Conservation (phyloP, 2,888 invertebrate genomes). For the Drosophila infuscata region DNA sequence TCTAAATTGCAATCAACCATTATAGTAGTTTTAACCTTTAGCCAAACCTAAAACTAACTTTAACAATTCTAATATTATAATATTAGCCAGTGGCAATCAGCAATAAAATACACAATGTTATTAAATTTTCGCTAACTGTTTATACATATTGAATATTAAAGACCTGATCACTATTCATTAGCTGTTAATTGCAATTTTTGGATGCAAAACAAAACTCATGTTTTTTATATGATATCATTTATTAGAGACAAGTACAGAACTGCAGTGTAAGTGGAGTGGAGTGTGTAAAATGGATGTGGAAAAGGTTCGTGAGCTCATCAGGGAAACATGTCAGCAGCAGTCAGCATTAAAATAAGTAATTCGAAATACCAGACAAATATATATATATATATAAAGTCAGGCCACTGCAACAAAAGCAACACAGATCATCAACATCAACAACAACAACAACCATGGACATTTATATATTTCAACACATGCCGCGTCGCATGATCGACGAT, state of each 20-base stretch:
- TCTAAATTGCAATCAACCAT: background rate
- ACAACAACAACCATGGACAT: constrained; percentile 42
- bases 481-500: constrained; percentile 50
- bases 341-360: constrained; percentile 34
- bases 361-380: constrained; percentile 7
- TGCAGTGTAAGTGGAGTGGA: constrained; percentile 29
- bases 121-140: constrained; percentile 35
- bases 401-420: constrained; percentile 22
- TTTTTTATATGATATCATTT: constrained; percentile 54
- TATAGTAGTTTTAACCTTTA: background rate
- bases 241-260: constrained; percentile 18
- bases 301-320: constrained; percentile 56
- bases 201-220: constrained; percentile 15
- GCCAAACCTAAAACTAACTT: background rate
- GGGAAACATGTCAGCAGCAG: constrained; percentile 41
- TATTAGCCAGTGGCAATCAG: background rate
- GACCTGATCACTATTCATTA: constrained; percentile 42
- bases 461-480: constrained; percentile 49
- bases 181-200: constrained; percentile 37
- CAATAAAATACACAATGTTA: constrained; percentile 22
- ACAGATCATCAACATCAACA: constrained; percentile 23
- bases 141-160: constrained; percentile 21
- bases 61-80: background rate
- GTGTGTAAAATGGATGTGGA: constrained; percentile 28
- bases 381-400: constrained; percentile 14